These are phyloP conservation scores for Melanotaenia pygmaea DNA, from an alignment of 2,797 vertebrate genomes.

Conservation along the genomic window DNA sequence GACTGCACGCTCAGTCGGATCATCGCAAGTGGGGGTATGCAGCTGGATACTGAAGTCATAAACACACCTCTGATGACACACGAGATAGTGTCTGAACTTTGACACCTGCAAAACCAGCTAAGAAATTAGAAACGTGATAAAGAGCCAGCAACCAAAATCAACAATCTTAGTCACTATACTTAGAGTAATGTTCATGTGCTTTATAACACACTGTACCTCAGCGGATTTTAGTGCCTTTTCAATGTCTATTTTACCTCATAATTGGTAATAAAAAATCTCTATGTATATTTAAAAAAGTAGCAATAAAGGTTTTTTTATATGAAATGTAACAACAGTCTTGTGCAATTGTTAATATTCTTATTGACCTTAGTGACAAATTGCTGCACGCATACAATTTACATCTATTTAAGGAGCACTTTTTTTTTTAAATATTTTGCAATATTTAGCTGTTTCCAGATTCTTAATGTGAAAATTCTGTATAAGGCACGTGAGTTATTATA, in stretches of 20 bases:
- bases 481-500: neutral
- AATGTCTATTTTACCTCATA: conserved; percentile 13
- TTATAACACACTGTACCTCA: conserved; percentile 1
- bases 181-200: neutral
- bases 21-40: conserved; percentile 81
- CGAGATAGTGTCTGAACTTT: conserved; percentile 25
- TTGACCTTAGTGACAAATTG: neutral
- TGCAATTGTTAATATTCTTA: conserved; percentile 1
- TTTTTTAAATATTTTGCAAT: conserved; percentile 37
- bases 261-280: conserved; percentile 14
- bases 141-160: neutral
- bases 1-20: conserved; percentile 82
- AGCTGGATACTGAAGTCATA: conserved; percentile 79
- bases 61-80: conserved; percentile 22
- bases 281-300: neutral
- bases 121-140: conserved; percentile 24
- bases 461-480: neutral
- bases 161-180: neutral
- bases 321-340: neutral
- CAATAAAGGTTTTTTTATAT: neutral
- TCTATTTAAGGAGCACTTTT: conserved; percentile 40
- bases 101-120: neutral
- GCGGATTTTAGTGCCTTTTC: conserved; percentile 1
- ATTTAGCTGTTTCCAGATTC: conserved; percentile 11
- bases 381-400: neutral